phyloP scores from a whole-genome alignment of 1,140 invertebrate genomes.

The Plutomurus gul region DNA sequence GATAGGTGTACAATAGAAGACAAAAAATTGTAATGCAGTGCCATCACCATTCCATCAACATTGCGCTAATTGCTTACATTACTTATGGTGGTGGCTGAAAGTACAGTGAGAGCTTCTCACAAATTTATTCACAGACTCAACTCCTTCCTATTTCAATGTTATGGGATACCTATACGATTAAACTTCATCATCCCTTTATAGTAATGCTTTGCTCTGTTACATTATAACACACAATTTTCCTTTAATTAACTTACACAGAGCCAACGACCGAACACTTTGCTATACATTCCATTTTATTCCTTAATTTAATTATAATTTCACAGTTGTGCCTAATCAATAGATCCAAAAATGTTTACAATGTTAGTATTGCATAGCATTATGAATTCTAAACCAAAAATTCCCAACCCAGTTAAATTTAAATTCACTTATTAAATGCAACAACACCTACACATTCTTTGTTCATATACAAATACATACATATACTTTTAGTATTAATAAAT shows the following conservation, averaged over 20 bases:
- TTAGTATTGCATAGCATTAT: too few species aligned
- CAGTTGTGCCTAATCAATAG: too few species aligned
- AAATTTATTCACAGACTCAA: background rate
- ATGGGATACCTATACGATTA: conserved; percentile 9
- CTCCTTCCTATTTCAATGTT: conserved; percentile 6
- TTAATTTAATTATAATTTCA: too few species aligned
- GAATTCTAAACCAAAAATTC: background rate
- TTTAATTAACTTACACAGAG: background rate
- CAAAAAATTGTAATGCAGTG: background rate
- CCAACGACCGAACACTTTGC: background rate
- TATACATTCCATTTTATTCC: too few species aligned
- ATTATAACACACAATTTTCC: background rate
- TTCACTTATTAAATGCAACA: background rate
- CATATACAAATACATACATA: too few species aligned
- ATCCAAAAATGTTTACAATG: too few species aligned
- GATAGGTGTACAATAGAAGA: too few species aligned
- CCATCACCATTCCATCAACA: background rate
- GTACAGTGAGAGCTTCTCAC: background rate
- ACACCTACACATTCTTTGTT: background rate
- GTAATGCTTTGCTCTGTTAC: background rate
- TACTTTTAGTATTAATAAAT: too few species aligned
- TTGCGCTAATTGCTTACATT: background rate
- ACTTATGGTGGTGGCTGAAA: background rate
- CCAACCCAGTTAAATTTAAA: background rate
- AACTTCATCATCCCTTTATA: conserved; percentile 8